Base-by-base conservation (phyloP, 2,113 vertebrate genomes). In the Amia ocellicauda region DNA sequence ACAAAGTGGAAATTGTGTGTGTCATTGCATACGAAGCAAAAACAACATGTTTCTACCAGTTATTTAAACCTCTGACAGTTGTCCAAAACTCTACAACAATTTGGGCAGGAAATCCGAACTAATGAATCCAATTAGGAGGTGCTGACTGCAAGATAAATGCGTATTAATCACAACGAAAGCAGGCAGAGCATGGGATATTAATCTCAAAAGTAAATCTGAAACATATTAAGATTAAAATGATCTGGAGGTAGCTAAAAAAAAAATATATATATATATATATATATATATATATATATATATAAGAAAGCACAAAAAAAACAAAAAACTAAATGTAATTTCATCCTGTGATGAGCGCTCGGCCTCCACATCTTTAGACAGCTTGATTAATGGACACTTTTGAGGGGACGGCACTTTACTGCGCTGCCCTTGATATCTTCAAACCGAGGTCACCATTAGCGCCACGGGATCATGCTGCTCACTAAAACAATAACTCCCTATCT, bases 91-190 rank as follows among this genome's bases (percentile, higher is more conserved):
- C 14, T 5, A 16, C 1, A 63, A 4, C 16, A 17, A 20, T 47
- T 19, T 10, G 17, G 40, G 9, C 36, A 10, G 27, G 23, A 28
- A 4, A 55, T 27, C 52, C 23, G 24, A 55, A 55, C 49, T 23
- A 40, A 28, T 40, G 17, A 29, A 26, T 19, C 3, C 42, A 20
- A 29, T 50, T 49, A 61, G 24, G 3, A 24, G 14, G 17, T 54
- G 36, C 51, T 26, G 19, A 36, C 31, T 42, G 42, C 62, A 53
- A 42, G 50, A 53, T 54, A 42, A 36, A 55, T 54, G 42, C 27
- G n/a, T 54, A 54, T 63, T 42, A 63, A 27, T 63, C 62, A 55
- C 19, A 63, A 54, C 26, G 36, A 63, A 63, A 8, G 20, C n/a
- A 36, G 36, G 49, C 24, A 63, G 53, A 24, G 42, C 53, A 20